Evolutionary conservation across 2,113 vertebrate species (phyloP).

Genomic region (Apteryx mantelli): DNA sequence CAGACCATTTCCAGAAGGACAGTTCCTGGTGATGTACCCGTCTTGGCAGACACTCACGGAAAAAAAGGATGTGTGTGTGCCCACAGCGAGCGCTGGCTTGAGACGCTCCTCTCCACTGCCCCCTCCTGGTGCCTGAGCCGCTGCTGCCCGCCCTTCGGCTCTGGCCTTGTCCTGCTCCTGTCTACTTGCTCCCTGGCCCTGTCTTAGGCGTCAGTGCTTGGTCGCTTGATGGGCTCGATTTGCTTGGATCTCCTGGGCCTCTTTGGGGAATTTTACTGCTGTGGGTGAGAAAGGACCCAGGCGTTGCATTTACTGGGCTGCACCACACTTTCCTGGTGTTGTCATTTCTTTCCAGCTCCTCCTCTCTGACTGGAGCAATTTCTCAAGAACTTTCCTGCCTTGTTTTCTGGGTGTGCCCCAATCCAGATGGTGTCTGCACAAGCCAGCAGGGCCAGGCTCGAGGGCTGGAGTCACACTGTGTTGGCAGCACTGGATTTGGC

Average conservation of each 20-base stretch:
- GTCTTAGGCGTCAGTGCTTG: background rate
- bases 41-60: background rate
- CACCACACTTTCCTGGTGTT: rapidly evolving
- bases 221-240: background rate
- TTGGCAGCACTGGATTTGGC: background rate
- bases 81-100: rapidly evolving
- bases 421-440: background rate
- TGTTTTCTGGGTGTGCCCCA: background rate
- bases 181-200: rapidly evolving
- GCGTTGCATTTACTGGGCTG: background rate
- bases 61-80: background rate
- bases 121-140: background rate
- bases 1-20: background rate
- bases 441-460: background rate
- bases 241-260: background rate
- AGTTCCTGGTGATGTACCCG: background rate
- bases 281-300: too few species aligned
- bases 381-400: background rate
- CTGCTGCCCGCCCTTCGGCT: background rate
- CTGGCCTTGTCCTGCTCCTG: background rate
- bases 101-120: background rate
- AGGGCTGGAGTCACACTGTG: background rate
- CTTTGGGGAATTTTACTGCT: background rate
- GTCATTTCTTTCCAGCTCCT: background rate
- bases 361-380: background rate